A percentile compares a stretch with the other conserved stretches of the same genome.
phyloP scores from a whole-genome alignment of 2,888 invertebrate genomes.

The Cheilosia vernalis region DNA sequence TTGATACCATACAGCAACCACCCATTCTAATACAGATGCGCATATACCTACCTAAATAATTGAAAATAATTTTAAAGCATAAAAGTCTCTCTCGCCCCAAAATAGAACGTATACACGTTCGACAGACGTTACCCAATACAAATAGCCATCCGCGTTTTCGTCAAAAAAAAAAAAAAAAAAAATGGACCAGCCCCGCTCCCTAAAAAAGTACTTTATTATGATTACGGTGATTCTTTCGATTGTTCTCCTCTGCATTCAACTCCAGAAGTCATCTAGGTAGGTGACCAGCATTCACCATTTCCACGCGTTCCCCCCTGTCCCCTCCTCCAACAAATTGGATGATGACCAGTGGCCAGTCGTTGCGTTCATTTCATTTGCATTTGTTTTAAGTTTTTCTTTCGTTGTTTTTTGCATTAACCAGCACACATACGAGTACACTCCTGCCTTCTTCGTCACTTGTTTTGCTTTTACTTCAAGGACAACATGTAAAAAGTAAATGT shows the following conservation, averaged over 20 bases:
- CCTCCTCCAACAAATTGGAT: constrained; percentile 33
- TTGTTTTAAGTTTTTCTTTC: constrained; percentile 72
- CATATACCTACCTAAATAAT: constrained; percentile 67
- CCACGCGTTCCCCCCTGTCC: not conserved
- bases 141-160: constrained; percentile 50
- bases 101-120: constrained; percentile 22
- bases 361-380: constrained; percentile 75
- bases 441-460: constrained; percentile 63
- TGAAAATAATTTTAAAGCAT: constrained; percentile 73
- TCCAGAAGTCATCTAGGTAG: constrained; percentile 73
- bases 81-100: constrained; percentile 17
- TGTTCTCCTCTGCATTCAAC: constrained; percentile 73
- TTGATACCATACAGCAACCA: constrained; percentile 32
- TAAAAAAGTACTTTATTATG: constrained; percentile 70
- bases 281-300: constrained; percentile 62
- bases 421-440: constrained; percentile 63
- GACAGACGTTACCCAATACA: constrained; percentile 72
- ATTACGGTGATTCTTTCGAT: constrained; percentile 75
- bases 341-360: constrained; percentile 75
- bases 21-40: constrained; percentile 37
- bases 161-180: constrained; percentile 21
- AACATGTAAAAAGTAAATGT: constrained; percentile 75
- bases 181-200: not conserved
- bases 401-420: constrained; percentile 73
- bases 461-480: constrained; percentile 75